These are phyloP conservation scores for Raja brachyura DNA, from an alignment of 2,113 vertebrate genomes.

Conservation along the genomic window DNA sequence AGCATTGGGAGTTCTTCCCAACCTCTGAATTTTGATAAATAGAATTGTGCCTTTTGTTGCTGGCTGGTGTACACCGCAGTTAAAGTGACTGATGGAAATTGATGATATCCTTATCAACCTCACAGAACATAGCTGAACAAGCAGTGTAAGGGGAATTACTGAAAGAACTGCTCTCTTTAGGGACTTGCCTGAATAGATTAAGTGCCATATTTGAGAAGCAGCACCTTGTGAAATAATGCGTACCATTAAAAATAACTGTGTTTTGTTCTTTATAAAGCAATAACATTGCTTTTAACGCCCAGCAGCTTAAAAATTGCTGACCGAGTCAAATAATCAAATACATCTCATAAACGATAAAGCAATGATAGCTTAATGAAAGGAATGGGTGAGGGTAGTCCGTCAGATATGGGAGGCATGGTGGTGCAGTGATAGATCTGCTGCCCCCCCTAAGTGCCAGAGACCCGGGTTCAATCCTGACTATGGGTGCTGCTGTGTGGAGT, in stretches of 20 bases:
- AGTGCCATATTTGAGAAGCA: slow-evolving; percentile 27
- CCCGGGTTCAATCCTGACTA: too few relatives aligned
- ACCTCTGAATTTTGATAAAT: slow-evolving; percentile 30
- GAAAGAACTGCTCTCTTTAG: slow-evolving; percentile 18
- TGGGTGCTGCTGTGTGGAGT: too few relatives aligned
- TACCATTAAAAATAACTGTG: slow-evolving; percentile 29
- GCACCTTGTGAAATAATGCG: not conserved
- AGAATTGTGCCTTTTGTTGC: slow-evolving; percentile 24
- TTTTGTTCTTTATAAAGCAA: slow-evolving; percentile 15
- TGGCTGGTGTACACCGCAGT: not conserved
- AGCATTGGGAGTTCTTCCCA: not conserved
- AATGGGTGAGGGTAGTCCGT: too few relatives aligned
- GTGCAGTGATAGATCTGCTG: too few relatives aligned
- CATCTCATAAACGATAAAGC: not conserved
- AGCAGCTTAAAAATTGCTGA: slow-evolving; percentile 8
- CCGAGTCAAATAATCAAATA: not conserved
- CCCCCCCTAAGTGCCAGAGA: too few relatives aligned
- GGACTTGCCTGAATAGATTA: slow-evolving; percentile 21
- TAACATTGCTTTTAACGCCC: not conserved
- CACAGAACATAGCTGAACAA: slow-evolving; percentile 21
- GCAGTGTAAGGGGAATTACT: slow-evolving; percentile 16
- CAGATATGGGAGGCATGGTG: too few relatives aligned
- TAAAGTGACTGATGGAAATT: slow-evolving; percentile 31
- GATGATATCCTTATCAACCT: slow-evolving; percentile 33
- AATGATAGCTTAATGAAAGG: not conserved